Conservation (phyloP, 1,140 invertebrate species). For the Megathymus violae region DNA sequence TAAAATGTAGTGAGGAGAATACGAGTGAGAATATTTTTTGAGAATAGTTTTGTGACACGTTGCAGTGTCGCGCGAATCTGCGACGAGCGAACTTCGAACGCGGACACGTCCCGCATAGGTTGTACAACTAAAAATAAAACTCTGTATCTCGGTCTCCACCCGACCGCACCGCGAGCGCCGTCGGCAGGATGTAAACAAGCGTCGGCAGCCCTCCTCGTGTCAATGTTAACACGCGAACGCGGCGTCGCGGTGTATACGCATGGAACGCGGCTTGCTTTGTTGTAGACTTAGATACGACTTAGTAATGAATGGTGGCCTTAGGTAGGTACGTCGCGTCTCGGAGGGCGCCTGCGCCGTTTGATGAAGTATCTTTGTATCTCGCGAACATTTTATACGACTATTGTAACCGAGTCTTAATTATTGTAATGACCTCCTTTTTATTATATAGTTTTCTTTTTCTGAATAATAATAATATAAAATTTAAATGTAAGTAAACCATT, state of each 20-base stretch:
- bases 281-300: slow-evolving; percentile 70
- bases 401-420: slow-evolving; percentile 67
- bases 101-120: slow-evolving; percentile 32
- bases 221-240: slow-evolving; percentile 22
- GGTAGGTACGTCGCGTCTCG: slow-evolving; percentile 48
- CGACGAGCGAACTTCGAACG: slow-evolving; percentile 2
- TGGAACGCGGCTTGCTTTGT: slow-evolving; percentile 57
- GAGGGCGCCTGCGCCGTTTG: slow-evolving; percentile 35
- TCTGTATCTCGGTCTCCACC: not conserved
- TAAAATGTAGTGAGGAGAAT: slow-evolving; percentile 25
- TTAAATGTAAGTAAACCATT: slow-evolving; percentile 82
- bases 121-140: slow-evolving; percentile 14
- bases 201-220: slow-evolving; percentile 41
- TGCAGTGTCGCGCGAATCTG: slow-evolving; percentile 4
- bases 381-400: slow-evolving; percentile 67
- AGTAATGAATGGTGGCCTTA: slow-evolving; percentile 81
- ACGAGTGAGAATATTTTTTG: slow-evolving; percentile 22
- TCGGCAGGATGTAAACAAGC: slow-evolving; percentile 60
- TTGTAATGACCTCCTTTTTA: slow-evolving; percentile 71
- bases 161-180: slow-evolving; percentile 25
- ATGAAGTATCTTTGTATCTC: slow-evolving; percentile 47
- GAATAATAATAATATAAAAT: slow-evolving; percentile 82
- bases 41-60: slow-evolving; percentile 15
- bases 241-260: slow-evolving; percentile 35
- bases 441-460: slow-evolving; percentile 72